These are phyloP conservation scores for Lingula anatina DNA, from an alignment of 2,888 invertebrate genomes.

Conservation along the genomic window DNA sequence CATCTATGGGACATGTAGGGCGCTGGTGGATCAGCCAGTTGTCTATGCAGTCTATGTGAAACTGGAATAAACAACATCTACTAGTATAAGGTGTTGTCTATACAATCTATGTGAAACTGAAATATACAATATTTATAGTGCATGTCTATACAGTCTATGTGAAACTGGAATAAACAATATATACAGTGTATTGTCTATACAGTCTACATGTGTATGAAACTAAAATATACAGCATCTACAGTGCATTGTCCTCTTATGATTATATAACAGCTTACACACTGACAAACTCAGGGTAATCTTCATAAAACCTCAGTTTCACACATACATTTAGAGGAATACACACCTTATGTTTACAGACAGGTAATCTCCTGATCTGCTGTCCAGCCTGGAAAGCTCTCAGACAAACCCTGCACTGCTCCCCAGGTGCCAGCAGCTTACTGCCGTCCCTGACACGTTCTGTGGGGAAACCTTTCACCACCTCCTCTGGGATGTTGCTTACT, in stretches of 20 bases:
- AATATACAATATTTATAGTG: too few relatives aligned
- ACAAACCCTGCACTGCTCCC: slow-evolving; percentile 50
- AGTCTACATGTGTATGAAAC: too few relatives aligned
- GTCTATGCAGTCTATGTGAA: slow-evolving; percentile 51
- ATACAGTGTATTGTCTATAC: too few relatives aligned
- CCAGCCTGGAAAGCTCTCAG: slow-evolving; percentile 37
- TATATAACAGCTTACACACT: too few relatives aligned
- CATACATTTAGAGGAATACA: too few relatives aligned
- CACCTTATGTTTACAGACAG: slow-evolving; percentile 49
- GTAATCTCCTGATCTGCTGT: slow-evolving; percentile 41
- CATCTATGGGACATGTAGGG: slow-evolving; percentile 49
- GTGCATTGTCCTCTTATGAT: too few relatives aligned
- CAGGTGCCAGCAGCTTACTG: slow-evolving; percentile 38
- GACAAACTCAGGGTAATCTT: too few relatives aligned
- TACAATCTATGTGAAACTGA: too few relatives aligned
- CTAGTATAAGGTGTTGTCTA: too few relatives aligned
- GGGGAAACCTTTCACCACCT: slow-evolving; percentile 35
- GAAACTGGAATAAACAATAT: slow-evolving; percentile 42
- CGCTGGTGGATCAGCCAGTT: slow-evolving; percentile 50
- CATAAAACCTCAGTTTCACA: too few relatives aligned
- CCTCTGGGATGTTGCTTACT: slow-evolving; percentile 34
- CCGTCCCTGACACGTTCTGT: slow-evolving; percentile 36
- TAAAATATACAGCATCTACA: too few relatives aligned
- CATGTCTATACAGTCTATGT: slow-evolving; percentile 50
- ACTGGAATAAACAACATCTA: slow-evolving; percentile 32